Percentiles rank a stretch among this genome's conserved stretches.
phyloP scores from a whole-genome alignment of 2,888 invertebrate genomes.

The Pimpla rufipes region DNA sequence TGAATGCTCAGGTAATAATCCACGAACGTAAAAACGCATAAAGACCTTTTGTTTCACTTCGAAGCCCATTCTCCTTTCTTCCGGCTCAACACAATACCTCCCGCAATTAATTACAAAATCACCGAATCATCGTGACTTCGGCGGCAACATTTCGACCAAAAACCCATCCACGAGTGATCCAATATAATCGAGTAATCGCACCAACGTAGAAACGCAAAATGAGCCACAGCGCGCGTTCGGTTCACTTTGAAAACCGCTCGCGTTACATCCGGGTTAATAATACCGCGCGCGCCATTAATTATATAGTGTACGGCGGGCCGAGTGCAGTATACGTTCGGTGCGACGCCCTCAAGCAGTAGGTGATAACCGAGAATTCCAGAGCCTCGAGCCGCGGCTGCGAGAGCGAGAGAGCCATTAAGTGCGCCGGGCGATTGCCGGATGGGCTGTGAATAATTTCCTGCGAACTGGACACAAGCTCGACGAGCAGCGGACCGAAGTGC shows the following conservation, averaged over 20 bases:
- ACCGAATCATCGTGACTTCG: no score
- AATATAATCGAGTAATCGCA: neutral
- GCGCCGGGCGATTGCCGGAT: conserved; percentile 62
- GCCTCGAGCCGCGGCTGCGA: conserved; percentile 21
- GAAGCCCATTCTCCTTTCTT: no score
- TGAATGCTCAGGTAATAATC: no score
- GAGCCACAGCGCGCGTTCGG: neutral
- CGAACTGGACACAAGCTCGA: conserved; percentile 62
- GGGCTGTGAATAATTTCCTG: conserved; percentile 68
- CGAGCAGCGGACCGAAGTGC: conserved; percentile 45
- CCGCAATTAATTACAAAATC: no score
- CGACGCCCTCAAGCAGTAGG: conserved; percentile 43
- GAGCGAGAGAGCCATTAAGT: conserved; percentile 52
- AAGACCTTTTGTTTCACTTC: no score
- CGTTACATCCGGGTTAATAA: conserved; percentile 31
- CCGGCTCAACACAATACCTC: no score
- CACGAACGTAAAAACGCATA: no score
- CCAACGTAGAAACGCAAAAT: no score
- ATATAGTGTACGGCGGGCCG: conserved; percentile 1
- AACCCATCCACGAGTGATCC: neutral
- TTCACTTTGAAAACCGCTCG: conserved; percentile 27
- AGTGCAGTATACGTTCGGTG: conserved; percentile 52
- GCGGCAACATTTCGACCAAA: neutral
- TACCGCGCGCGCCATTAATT: conserved; percentile 15
- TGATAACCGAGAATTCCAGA: conserved; percentile 61